Evolutionary conservation across 2,113 vertebrate genomes (phyloP), one percentile per base, ranked within the genome.

Genomic region (Fulmarus glacialis): DNA sequence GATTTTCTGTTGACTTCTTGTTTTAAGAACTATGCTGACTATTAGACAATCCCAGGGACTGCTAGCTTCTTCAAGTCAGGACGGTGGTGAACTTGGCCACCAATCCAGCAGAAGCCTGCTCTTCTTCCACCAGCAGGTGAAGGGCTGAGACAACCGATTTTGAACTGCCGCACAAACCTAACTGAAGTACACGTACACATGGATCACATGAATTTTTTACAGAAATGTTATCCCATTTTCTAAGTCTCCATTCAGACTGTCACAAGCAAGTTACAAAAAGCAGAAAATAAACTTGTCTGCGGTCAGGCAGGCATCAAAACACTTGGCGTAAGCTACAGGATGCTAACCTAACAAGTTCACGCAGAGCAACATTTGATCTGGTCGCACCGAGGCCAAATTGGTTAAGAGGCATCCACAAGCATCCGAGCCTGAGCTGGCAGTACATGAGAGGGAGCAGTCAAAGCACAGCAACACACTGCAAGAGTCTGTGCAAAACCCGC

Each of bases 171-270:
- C 34, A 56, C 27, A 66, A 87, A 84, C 8, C 5, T 11, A 74
- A 58, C 23, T 27, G 23, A 53, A 75, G 20, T n/a, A 38, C n/a
- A 48, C 1, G 2, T 11, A 53, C 38, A 36, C 3, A 48, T 0
- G 2, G 36, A 77, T 47, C 12, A 17, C 7, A 26, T 0, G 2
- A 4, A 2, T 5, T 6, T 15, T 42, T 40, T 34, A 36, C 14
- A 42, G 68, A 42, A 94, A 83, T 3, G 2, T 24, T 63, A 81
- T 29, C 26, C 29, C 5, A 3, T 55, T 67, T 82, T 68, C 55
- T 38, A 80, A 45, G 72, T 88, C 26, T 50, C 40, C 40, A 40
- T 38, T 84, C 81, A 29, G 22, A 62, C 75, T 55, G 79, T 27
- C 38, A 75, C 26, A 90, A 89, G 68, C 15, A 42, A 89, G 74